Percentiles rank a stretch among this genome's conserved stretches.
These are phyloP conservation scores for Phortica magna DNA, from an alignment of 2,888 invertebrate species.

Conservation along the genomic window DNA sequence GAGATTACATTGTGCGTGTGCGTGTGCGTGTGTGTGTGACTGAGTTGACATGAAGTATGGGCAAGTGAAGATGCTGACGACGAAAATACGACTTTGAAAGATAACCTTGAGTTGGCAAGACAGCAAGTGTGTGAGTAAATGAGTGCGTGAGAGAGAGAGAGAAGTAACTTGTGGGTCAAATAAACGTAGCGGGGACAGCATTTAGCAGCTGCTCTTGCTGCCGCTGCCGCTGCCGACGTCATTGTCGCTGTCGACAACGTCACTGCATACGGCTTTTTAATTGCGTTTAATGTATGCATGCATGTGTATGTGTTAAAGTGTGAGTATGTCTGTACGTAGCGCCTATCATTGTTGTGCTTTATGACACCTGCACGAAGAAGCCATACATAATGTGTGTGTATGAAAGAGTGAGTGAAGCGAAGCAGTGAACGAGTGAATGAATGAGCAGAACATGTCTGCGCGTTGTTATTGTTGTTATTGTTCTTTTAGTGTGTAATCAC, in stretches of 20 bases:
- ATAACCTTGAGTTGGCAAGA: conserved; percentile 16
- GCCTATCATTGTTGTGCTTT: conserved; percentile 23
- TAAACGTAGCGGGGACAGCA: neutral
- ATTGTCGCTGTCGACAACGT: conserved; percentile 41
- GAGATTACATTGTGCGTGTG: conserved; percentile 21
- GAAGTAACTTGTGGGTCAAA: too few species aligned
- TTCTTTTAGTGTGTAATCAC: conserved; percentile 57
- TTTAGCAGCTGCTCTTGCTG: neutral
- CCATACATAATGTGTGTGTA: neutral
- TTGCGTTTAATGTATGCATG: conserved; percentile 45
- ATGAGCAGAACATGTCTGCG: neutral
- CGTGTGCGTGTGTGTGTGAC: neutral
- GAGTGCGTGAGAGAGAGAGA: too few species aligned
- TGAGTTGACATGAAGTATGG: neutral
- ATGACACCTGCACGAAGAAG: conserved; percentile 12
- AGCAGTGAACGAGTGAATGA: neutral
- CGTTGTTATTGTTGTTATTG: neutral
- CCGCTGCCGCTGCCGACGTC: neutral
- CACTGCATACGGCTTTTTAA: neutral
- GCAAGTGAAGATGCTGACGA: neutral
- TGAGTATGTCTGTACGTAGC: neutral
- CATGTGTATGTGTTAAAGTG: conserved; percentile 19
- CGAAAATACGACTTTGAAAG: too few species aligned
- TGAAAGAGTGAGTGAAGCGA: neutral
- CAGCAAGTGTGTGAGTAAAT: too few species aligned